phyloP scores from a whole-genome alignment of 2,113 vertebrate species.

The Sterna hirundo region DNA sequence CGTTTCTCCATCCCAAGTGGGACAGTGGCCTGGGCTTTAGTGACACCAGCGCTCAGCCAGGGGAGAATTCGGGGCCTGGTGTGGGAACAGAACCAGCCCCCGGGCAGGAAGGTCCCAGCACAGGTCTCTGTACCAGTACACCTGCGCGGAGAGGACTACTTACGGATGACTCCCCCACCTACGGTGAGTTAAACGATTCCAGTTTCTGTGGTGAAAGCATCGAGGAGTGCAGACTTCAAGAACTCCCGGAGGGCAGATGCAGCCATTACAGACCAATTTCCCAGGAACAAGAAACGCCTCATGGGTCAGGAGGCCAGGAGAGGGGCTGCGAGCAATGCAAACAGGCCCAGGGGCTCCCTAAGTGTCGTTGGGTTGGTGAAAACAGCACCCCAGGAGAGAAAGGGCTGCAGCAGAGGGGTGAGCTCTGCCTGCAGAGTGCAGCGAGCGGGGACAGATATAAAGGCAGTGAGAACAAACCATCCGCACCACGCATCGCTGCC shows the following conservation, averaged over 20 bases:
- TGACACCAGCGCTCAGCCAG: constrained; percentile 75
- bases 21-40: constrained; percentile 79
- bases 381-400: not conserved
- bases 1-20: constrained; percentile 73
- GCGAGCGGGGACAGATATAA: not conserved
- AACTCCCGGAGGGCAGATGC: constrained; percentile 78
- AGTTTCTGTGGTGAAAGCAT: constrained; percentile 77
- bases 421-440: not conserved
- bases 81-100: constrained; percentile 67
- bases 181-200: constrained; percentile 74
- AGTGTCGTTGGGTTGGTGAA: not conserved
- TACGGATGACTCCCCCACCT: constrained; percentile 74
- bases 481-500: not conserved
- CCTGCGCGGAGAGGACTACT: constrained; percentile 58
- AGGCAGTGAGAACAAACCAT: not conserved
- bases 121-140: not conserved
- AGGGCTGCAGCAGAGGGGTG: not conserved
- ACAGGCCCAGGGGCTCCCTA: not conserved
- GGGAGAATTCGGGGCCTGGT: constrained; percentile 75
- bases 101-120: not conserved
- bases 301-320: not conserved
- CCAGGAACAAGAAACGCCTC: not conserved
- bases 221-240: constrained; percentile 77
- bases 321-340: not conserved
- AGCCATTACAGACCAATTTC: constrained; percentile 62